Base-by-base conservation (phyloP, 2,113 vertebrate species). In the Callorhinus ursinus region DNA sequence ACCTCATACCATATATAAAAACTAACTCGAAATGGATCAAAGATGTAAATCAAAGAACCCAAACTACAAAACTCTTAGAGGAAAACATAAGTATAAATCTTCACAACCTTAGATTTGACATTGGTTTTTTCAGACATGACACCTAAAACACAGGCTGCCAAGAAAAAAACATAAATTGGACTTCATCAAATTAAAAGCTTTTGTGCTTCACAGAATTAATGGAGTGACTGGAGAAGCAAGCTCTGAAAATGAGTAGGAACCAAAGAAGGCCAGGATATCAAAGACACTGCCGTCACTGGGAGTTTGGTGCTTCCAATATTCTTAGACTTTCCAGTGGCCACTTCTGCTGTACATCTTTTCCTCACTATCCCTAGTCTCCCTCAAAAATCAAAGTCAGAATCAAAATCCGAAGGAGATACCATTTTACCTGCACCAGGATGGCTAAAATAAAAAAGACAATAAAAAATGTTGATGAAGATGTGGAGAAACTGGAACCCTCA, bases 271-370 rank as follows among this genome's bases (percentile, higher is more conserved):
- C 82, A 51, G 53, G 36, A 53, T 2, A 28, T 42, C 42, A 26
- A 4, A 3, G 21, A 36, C 39, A n/a, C 18, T 9, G 49, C 2
- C 33, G 13, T 24, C 9, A 0, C 15, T 3, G 2, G 15, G 19
- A 51, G 16, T 15, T 39, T 11, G 51, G 14, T 39, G 31, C 69
- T 80, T 31, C 33, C 10, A 8, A 3, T 19, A 72, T 8, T 15
- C 36, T 2, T 7, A 28, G 31, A 42, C 46, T 51, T 55, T 46
- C 72, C 61, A 61, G 1, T 1, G 46, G 31, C 63, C n/a, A 71
- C 0, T 31, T n/a, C 14, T 24, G n/a, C 69, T 39, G 2, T 1
- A 5, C 5, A 6, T 49, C 49, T 51, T 51, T 63, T 87, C 63
- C 67, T 39, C 18, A 24, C 21, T 4, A 21, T 31, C 31, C 69